Evolutionary conservation across 2,113 vertebrate species (phyloP).

Genomic region (Macrotus californicus): DNA sequence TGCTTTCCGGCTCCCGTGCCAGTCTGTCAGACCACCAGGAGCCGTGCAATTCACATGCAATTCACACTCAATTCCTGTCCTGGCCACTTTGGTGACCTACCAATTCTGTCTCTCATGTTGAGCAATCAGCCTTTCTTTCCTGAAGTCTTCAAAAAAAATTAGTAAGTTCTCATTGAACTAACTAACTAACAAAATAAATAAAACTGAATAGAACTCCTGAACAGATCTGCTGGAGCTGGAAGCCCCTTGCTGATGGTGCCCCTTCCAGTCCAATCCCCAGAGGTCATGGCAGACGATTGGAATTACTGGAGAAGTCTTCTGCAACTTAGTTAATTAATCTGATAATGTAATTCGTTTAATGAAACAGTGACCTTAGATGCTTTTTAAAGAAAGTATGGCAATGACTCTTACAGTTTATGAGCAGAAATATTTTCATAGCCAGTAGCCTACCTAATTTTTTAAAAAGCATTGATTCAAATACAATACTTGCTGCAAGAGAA

Average conservation of each 20-base stretch:
- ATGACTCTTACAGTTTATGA: conserved; percentile 29
- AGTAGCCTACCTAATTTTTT: neutral
- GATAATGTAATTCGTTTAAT: conserved; percentile 30
- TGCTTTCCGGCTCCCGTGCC: neutral
- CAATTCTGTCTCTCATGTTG: conserved; percentile 57
- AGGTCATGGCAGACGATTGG: conserved; percentile 29
- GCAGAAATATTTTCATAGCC: conserved; percentile 49
- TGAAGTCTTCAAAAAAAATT: conserved; percentile 48
- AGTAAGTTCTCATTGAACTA: conserved; percentile 56
- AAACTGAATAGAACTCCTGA: neutral
- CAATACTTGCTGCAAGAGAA: conserved; percentile 23
- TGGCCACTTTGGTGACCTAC: neutral
- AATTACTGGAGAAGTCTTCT: conserved; percentile 15
- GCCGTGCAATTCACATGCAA: neutral
- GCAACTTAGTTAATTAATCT: conserved; percentile 39
- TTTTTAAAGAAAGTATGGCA: conserved; percentile 23
- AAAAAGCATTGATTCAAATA: conserved; percentile 9
- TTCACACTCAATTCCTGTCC: neutral
- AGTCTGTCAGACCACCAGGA: neutral
- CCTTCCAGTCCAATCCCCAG: neutral
- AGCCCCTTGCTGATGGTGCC: neutral
- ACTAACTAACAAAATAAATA: neutral
- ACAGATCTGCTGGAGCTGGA: neutral
- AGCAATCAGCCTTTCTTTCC: conserved; percentile 35
- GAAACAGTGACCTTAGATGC: neutral